Base-by-base conservation (phyloP, 2,888 invertebrate genomes). In the Operophtera brumata region DNA sequence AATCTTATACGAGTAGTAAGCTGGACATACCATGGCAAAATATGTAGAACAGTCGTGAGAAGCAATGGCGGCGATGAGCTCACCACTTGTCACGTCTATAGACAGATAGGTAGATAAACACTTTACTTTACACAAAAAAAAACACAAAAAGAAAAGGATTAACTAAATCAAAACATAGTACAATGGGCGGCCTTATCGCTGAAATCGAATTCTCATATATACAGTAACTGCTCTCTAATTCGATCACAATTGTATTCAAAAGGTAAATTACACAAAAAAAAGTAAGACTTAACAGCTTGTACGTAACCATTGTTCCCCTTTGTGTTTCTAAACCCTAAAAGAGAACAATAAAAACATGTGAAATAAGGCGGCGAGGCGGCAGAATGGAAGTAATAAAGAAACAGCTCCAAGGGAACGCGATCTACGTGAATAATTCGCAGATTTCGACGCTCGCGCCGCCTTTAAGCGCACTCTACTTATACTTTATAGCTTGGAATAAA, bases 371-470 rank as follows among this genome's bases (percentile, higher is more conserved):
- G 64, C 64, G 63, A 65, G 65, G 69, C 72, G 74, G 67, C 62
- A 64, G 73, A 78, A 79, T 78, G 76, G 72, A 73, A 75, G 78
- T 80, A 82, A 84, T 85, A 84, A 84, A 83, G 79, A 79, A 83
- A 83, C 80, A 77, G 74, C 82, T 78, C 57, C 62, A 66, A 69
- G 76, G 71, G 73, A 72, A 73, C 70, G 73, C 66, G 72, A 67
- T 73, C 69, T 67, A 68, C 72, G 70, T 77, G 71, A 81, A 82
- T 82, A 80, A 80, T 81, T 77, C 72, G 67, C 70, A 71, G 71
- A 66, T 69, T 76, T 73, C 73, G 71, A 74, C 75, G 72, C 67
- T 63, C 51, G 56, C 51, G 56, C 51, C 51, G 56, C 51, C 44
- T 46, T 55, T 37, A 43, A 47, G 59, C 46, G 47, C 53, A 51